phyloP scores from a whole-genome alignment of 2,797 vertebrate genomes.

The Phoxinus dragarum region DNA sequence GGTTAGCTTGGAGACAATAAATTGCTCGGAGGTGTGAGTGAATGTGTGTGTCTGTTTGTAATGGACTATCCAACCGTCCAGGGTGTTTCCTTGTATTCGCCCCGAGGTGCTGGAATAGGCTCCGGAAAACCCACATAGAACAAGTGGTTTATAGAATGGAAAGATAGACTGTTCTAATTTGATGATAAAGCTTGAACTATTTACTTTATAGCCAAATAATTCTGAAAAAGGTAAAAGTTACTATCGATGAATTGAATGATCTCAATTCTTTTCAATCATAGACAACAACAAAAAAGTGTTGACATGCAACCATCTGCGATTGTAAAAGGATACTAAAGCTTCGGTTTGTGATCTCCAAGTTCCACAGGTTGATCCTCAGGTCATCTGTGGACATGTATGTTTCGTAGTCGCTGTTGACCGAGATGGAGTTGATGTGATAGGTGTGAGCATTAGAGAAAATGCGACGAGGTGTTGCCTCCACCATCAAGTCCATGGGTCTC shows the following conservation, averaged over 20 bases:
- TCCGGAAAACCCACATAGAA: not conserved
- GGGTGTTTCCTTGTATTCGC: not conserved
- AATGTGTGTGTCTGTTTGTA: not conserved
- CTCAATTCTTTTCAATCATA: not conserved
- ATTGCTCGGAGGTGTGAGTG: too few species aligned
- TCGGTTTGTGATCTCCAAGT: constrained; percentile 90
- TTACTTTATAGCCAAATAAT: not conserved
- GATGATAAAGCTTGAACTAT: not conserved
- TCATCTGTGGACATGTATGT: constrained; percentile 92
- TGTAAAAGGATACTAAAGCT: constrained; percentile 90
- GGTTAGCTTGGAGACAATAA: too few species aligned
- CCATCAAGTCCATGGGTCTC: constrained; percentile 90
- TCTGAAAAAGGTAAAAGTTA: not conserved
- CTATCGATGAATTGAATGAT: not conserved
- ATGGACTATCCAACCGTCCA: not conserved
- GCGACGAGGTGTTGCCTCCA: constrained; percentile 85
- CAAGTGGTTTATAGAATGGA: not conserved
- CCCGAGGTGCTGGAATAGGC: not conserved
- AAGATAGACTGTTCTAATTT: not conserved
- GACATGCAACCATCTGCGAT: not conserved
- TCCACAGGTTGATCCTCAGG: constrained; percentile 90
- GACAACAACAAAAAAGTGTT: not conserved
- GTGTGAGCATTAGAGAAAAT: constrained; percentile 89
- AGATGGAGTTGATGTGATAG: constrained; percentile 93
- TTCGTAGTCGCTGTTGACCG: constrained; percentile 89